Conservation (phyloP, 2,113 vertebrate species). For the Scortum barcoo region DNA sequence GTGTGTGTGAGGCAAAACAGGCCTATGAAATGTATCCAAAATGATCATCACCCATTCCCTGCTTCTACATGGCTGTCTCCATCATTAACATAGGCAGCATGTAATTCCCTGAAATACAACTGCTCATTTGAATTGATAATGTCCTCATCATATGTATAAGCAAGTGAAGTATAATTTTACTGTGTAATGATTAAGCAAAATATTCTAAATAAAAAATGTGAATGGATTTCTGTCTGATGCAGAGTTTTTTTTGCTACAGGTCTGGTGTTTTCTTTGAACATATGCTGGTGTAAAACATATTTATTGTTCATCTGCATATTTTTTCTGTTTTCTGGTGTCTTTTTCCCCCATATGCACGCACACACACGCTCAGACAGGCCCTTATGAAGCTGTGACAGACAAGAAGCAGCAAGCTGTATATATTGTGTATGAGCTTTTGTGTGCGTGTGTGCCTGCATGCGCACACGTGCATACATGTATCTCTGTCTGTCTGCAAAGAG, state of each 20-base stretch:
- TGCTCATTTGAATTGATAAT: conserved; percentile 62
- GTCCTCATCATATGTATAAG: conserved; percentile 43
- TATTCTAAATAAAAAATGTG: conserved; percentile 61
- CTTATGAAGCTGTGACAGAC: conserved; percentile 46
- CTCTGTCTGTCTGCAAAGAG: conserved; percentile 63
- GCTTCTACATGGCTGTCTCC: conserved; percentile 52
- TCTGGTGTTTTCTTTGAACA: conserved; percentile 16
- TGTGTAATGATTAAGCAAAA: conserved; percentile 58
- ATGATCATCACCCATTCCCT: conserved; percentile 53
- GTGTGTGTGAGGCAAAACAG: conserved; percentile 18
- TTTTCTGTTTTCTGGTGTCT: conserved; percentile 10
- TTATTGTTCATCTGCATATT: conserved; percentile 31
- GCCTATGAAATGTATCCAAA: conserved; percentile 67
- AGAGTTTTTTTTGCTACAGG: conserved; percentile 38
- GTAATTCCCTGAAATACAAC: conserved; percentile 51
- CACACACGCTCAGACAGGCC: conserved; percentile 7
- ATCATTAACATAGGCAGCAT: conserved; percentile 56
- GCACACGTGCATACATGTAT: conserved; percentile 59
- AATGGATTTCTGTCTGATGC: conserved; percentile 56
- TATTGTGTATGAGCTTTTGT: conserved; percentile 22
- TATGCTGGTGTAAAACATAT: neutral
- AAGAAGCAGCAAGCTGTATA: conserved; percentile 37
- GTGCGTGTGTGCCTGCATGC: conserved; percentile 26
- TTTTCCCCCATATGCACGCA: neutral
- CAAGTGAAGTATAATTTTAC: conserved; percentile 27